Evolutionary conservation across 2,113 vertebrate species (phyloP), one percentile per base, ranked within the genome.

Genomic region (Cacatua alba): DNA sequence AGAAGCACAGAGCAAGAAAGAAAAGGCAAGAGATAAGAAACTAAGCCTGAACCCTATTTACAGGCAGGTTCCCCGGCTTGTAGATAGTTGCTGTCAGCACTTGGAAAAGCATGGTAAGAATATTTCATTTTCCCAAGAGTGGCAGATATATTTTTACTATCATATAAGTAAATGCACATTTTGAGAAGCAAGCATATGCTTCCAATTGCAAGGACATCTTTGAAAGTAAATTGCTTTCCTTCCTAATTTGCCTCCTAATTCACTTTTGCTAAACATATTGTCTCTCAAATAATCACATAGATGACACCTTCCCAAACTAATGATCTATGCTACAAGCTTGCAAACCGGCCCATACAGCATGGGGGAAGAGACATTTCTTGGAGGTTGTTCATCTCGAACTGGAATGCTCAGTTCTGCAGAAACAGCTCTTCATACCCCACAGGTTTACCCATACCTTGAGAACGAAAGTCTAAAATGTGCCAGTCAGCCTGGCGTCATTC

Each of bases 31-130:
- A 57, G 99, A 99, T 97, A 98, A 99, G 96, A 99, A 99, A 94
- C 98, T 99, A 83, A 99, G 99, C 97, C 98, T 99, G 55, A 99
- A 99, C 94, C 99, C 99, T 55, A 99, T 99, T 97, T 99, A 99
- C 98, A 98, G 98, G 88, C 99, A 99, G 98, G 99, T 99, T 97
- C 99, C 99, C 6, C 98, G 99, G 72, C 98, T 99, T 75, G 98
- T 99, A 95, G 99, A 99, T 97, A 99, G 99, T 94, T 99, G 99
- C 98, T 99, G 99, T 97, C 99, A 99, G 90, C 98, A 99, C 97
- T 98, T 99, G 97, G 99, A 99, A 98, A 99, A 98, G 97, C 97
- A 99, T 21, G 99, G 99, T 99, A 98, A 97, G 97, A 93, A 74
- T 69, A 86, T 65, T 91, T 96, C 8, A 4, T 83, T 92, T 86